Conservation (phyloP, 2,888 invertebrate species). For the Fabriciana adippe region DNA sequence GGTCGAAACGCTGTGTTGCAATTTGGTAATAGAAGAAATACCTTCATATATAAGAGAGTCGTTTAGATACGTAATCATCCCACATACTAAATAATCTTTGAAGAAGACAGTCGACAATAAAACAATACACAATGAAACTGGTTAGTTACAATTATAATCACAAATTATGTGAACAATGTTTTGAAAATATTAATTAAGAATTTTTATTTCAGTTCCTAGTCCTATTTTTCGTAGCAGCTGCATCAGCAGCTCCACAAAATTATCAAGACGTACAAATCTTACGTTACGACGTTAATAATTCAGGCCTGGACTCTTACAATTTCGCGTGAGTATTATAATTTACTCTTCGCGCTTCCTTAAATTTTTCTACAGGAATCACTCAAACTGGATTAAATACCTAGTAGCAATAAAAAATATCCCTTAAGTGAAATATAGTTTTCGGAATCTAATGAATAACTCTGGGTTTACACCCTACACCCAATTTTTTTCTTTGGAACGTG, state of each 20-base stretch:
- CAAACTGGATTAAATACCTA: too few species aligned
- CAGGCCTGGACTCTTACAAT: conserved; percentile 81
- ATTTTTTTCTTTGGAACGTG: too few species aligned
- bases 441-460: too few species aligned
- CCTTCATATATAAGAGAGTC: conserved; percentile 74
- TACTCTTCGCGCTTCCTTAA: too few species aligned
- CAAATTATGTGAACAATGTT: conserved; percentile 45
- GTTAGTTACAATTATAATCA: conserved; percentile 59
- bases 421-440: too few species aligned
- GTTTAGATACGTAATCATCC: conserved; percentile 69
- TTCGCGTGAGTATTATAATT: conserved; percentile 72
- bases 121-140: conserved; percentile 70
- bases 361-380: too few species aligned
- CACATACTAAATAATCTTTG: conserved; percentile 64
- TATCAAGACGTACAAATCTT: conserved; percentile 82
- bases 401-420: too few species aligned
- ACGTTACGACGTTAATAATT: conserved; percentile 84
- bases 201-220: conserved; percentile 69
- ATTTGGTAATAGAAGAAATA: conserved; percentile 70
- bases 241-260: conserved; percentile 66
- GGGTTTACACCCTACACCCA: too few species aligned
- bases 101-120: conserved; percentile 58
- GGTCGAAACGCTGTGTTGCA: conserved; percentile 63
- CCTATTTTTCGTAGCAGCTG: conserved; percentile 57
- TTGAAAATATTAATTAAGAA: neutral